Evolutionary conservation across 2,888 invertebrate genomes (phyloP).

Genomic region (Homarus gammarus): DNA sequence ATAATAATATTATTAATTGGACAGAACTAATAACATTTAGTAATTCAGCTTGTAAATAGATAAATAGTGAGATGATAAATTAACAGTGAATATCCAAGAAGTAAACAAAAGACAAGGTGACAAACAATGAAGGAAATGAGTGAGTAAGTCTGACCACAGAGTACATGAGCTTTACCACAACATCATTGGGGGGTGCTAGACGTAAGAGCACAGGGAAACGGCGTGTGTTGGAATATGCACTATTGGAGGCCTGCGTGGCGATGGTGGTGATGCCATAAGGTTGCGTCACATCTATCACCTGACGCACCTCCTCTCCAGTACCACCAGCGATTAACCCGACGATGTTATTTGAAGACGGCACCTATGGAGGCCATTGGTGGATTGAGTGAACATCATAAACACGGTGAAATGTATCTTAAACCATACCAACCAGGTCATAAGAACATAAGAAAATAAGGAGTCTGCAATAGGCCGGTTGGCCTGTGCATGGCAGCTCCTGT

Average conservation of each 20-base stretch:
- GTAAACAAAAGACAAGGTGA: too few relatives aligned
- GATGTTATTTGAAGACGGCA: conserved; percentile 67
- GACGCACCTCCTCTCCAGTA: conserved; percentile 58
- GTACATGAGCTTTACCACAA: conserved; percentile 55
- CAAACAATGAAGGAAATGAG: not conserved
- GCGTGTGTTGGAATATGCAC: conserved; percentile 61
- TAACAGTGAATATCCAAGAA: too few relatives aligned
- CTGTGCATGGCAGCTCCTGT: too few relatives aligned
- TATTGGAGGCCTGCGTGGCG: conserved; percentile 66
- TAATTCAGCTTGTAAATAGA: not conserved
- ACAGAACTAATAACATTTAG: not conserved
- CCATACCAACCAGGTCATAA: too few relatives aligned
- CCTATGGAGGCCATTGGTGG: conserved; percentile 18
- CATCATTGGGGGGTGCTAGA: conserved; percentile 67
- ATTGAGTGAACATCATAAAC: not conserved
- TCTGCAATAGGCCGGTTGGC: too few relatives aligned
- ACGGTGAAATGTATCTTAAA: too few relatives aligned
- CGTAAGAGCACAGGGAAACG: conserved; percentile 67
- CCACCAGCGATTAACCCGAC: conserved; percentile 70
- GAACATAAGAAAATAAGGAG: too few relatives aligned
- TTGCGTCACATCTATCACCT: conserved; percentile 73
- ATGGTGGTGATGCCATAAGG: conserved; percentile 72
- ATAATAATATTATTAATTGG: too few relatives aligned
- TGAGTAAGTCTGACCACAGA: not conserved
- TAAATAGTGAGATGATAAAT: too few relatives aligned